Base-by-base conservation (phyloP, 2,113 vertebrate species). In the Stigmatopora nigra region DNA sequence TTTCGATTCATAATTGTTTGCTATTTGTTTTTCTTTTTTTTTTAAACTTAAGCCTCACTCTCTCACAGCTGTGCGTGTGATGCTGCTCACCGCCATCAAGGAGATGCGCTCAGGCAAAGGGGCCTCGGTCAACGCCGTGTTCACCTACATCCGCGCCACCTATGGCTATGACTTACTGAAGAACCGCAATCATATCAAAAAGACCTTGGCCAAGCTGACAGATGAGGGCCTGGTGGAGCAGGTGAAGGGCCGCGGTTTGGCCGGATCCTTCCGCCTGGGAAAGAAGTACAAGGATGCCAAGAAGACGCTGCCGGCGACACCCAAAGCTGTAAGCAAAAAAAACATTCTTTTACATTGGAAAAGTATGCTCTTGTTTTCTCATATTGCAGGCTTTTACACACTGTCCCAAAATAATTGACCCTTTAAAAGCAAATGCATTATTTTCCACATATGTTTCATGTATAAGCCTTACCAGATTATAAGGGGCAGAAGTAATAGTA, bases 231-330 rank as follows among this genome's bases (percentile, higher is more conserved):
- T 95, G 71, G 92, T 98, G 31, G 90, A 93, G 66, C 92, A 93
- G 76, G 92, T 97, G 71, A 99, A 94, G 91, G 97, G 97, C 66
- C 93, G 95, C 35, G 97, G 97, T 67, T 84, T 98, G 83, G 91
- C 93, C 12, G 95, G 95, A 0, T 98, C 97, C 13, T 99, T 98
- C 80, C 94, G 91, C 69, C 72, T 99, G 73, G 96, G 96, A 1
- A 96, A 93, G 88, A 98, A 98, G 62, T 98, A 94, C 81, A 97
- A 92, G 75, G 94, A 96, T 64, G 90, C 91, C 15, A 92, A 93
- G 83, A 90, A 82, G 71, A 86, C 78, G 66, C 86, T 85, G 20
- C 87, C 84, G 72, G 67, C 35, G 59, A 68, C 82, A 7, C 87
- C 90, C 77, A 95, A 93, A 67, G 87, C 89, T 87, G 95, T 98